These are phyloP conservation scores for Cladopsammia gracilis DNA, from an alignment of 64 coral and sea anemone species.

Conservation along the genomic window DNA sequence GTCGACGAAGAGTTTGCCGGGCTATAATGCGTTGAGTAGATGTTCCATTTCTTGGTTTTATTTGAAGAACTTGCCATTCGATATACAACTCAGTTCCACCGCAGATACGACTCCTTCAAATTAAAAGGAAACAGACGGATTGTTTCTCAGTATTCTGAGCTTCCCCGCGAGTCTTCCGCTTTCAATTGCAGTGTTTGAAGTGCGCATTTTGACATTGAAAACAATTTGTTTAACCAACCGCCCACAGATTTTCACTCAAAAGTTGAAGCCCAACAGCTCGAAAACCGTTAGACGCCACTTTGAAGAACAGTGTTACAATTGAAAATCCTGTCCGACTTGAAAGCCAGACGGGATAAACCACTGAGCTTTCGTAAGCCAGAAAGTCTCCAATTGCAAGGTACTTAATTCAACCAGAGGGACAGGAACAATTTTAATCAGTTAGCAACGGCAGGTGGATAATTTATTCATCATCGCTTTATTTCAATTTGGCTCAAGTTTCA, in stretches of 20 bases:
- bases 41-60: neutral
- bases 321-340: neutral
- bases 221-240: neutral
- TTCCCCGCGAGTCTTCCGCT: neutral
- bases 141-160: too few relatives aligned
- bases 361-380: neutral
- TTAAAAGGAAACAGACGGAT: too few relatives aligned
- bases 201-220: neutral
- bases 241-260: neutral
- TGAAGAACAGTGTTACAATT: too few relatives aligned
- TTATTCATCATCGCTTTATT: constrained; percentile 17
- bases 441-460: constrained; percentile 11
- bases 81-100: neutral
- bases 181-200: neutral
- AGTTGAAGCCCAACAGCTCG: neutral
- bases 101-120: too few relatives aligned
- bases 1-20: neutral
- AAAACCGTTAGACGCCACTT: neutral
- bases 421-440: neutral
- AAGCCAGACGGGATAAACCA: neutral
- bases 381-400: neutral
- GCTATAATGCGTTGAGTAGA: neutral
- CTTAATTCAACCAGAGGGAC: neutral
- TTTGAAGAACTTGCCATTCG: neutral
- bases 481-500: neutral